Base-by-base conservation (phyloP, 2,113 vertebrate species). In the Microtus montanus region DNA sequence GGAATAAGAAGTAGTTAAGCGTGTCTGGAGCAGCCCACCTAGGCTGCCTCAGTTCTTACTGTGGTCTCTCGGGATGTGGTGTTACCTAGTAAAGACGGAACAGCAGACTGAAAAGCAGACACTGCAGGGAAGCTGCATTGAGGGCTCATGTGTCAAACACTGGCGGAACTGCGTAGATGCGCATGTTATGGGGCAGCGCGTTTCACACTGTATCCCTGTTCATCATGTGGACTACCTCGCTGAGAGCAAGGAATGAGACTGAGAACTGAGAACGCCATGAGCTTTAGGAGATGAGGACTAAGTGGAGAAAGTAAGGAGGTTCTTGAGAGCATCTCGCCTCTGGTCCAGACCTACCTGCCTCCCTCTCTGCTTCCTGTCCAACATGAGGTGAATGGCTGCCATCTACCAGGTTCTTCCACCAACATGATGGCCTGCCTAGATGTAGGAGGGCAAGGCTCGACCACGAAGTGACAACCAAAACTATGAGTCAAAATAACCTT, bases 101-200 rank as follows among this genome's bases (percentile, higher is more conserved):
- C 41, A 44, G 26, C 44, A 94, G 77, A 83, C 20, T 44, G n/a
- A 74, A 24, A 47, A 68, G 66, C 14, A 77, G 73, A 68, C 0
- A 0, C 1, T 54, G 87, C 33, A 75, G 30, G 68, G 13, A 35
- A 28, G 70, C 3, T 19, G 13, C 7, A 41, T 35, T 2, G 49
- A 41, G 10, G 4, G 68, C 30, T n/a, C 22, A 0, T 3, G 1
- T 6, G 20, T 33, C 38, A 47, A 64, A 28, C 26, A 9, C n/a
- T 7, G 35, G 3, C 0, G 22, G 90, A 77, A 12, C 15, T 49
- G 63, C 33, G 4, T 0, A 12, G 3, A 0, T 7, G 26, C 15
- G 2, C 24, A 13, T 11, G 11, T 49, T 9, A 33, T 19, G 61
- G 35, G 2, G 1, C 2, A 9, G 47, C 2, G 22, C 4, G 1